Percentiles rank a stretch among this genome's conserved stretches.
Conservation (phyloP, 2,113 vertebrate genomes). For the Lepisosteus oculatus region DNA sequence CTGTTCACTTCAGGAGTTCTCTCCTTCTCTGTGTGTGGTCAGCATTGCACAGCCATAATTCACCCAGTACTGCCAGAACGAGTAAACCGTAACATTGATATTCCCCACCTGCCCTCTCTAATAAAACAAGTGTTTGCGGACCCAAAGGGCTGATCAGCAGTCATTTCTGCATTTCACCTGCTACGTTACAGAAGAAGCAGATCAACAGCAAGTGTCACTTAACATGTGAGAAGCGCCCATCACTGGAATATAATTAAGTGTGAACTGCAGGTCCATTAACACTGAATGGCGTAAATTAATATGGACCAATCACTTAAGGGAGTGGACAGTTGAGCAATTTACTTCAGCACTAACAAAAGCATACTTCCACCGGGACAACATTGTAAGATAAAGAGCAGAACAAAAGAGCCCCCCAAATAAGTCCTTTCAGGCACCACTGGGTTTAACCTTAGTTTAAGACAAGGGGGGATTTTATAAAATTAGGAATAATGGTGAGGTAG, state of each 20-base stretch:
- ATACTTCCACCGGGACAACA: no score
- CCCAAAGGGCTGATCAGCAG: not conserved
- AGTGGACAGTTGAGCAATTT: not conserved
- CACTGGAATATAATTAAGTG: slow-evolving; percentile 49
- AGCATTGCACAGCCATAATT: not conserved
- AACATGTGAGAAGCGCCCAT: slow-evolving; percentile 18
- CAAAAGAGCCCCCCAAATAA: no score
- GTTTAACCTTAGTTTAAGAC: no score
- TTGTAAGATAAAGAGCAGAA: no score
- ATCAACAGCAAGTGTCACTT: not conserved
- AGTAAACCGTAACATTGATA: not conserved
- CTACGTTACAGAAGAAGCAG: not conserved
- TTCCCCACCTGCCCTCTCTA: not conserved
- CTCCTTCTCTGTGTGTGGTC: not conserved
- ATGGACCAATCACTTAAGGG: slow-evolving; percentile 20
- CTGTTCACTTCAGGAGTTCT: no score
- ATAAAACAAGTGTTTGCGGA: not conserved
- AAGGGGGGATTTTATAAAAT: no score
- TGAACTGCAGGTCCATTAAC: slow-evolving; percentile 40
- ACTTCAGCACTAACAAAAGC: no score
- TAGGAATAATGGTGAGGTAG: no score
- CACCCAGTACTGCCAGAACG: not conserved
- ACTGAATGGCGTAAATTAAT: slow-evolving; percentile 40
- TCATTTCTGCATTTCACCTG: no score
- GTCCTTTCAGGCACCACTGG: no score